phyloP scores from a whole-genome alignment of 2,113 vertebrate genomes.

The Leiothrix lutea region DNA sequence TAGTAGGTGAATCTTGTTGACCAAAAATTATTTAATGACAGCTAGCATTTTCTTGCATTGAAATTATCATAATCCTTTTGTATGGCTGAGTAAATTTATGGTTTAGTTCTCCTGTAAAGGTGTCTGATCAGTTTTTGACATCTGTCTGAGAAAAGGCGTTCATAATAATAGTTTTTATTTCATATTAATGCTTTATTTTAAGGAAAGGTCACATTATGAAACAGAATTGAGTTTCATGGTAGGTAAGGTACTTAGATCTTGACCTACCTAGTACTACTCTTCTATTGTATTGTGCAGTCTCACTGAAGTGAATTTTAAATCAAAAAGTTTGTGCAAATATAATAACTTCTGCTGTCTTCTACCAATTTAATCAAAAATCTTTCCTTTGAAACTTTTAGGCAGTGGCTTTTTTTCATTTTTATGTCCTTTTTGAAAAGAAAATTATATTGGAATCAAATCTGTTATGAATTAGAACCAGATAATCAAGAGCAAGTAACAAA shows the following conservation, averaged over 20 bases:
- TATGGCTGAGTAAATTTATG: neutral
- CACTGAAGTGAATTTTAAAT: neutral
- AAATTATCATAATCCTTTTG: neutral
- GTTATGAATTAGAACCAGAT: neutral
- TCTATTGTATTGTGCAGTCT: neutral
- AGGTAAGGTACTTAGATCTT: neutral
- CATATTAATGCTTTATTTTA: neutral
- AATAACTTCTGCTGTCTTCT: neutral
- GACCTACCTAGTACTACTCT: neutral
- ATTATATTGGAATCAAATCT: neutral
- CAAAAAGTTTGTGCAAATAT: neutral
- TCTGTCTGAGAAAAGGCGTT: neutral
- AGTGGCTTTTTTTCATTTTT: neutral
- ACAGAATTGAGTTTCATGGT: neutral
- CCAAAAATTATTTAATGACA: neutral
- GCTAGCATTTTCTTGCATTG: neutral
- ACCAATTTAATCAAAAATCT: neutral
- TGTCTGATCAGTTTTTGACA: neutral
- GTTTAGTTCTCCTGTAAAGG: neutral
- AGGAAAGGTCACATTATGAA: neutral
- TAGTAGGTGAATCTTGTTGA: neutral
- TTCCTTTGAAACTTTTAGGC: neutral
- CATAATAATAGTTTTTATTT: neutral
- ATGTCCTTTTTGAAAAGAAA: neutral
- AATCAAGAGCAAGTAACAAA: neutral